phyloP scores from a whole-genome alignment of 2,888 invertebrate species.

The Callyntrura guangdongensis region DNA sequence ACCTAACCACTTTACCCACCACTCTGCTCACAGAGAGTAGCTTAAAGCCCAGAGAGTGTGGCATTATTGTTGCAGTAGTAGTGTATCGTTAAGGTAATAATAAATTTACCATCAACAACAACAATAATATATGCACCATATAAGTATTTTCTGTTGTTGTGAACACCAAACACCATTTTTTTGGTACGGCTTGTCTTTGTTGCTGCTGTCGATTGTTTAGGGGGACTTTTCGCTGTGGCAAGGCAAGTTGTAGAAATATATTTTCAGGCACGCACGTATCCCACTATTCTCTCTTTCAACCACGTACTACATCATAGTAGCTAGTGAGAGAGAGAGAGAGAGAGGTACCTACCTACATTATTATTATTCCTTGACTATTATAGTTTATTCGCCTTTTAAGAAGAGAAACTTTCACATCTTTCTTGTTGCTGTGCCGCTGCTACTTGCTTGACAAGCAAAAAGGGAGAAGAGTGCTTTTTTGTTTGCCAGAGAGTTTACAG shows the following conservation, averaged over 20 bases:
- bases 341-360: background rate
- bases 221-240: background rate
- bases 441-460: constrained; percentile 34
- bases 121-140: too few species aligned
- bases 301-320: background rate
- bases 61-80: too few species aligned
- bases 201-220: background rate
- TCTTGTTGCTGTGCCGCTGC: too few species aligned
- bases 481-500: too few species aligned
- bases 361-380: constrained; percentile 21
- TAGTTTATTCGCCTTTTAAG: constrained; percentile 75
- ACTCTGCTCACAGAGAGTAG: too few species aligned
- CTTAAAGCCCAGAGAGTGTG: too few species aligned
- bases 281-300: constrained; percentile 8
- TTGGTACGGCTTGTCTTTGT: too few species aligned
- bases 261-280: background rate
- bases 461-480: background rate
- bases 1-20: too few species aligned
- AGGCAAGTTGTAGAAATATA: background rate
- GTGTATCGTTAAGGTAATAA: too few species aligned
- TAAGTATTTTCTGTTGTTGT: background rate
- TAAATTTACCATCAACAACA: too few species aligned
- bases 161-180: too few species aligned
- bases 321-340: too few species aligned
- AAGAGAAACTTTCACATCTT: constrained; percentile 71